These are phyloP conservation scores for Gallinago media DNA, from an alignment of 2,113 vertebrate genomes.

Conservation along the genomic window DNA sequence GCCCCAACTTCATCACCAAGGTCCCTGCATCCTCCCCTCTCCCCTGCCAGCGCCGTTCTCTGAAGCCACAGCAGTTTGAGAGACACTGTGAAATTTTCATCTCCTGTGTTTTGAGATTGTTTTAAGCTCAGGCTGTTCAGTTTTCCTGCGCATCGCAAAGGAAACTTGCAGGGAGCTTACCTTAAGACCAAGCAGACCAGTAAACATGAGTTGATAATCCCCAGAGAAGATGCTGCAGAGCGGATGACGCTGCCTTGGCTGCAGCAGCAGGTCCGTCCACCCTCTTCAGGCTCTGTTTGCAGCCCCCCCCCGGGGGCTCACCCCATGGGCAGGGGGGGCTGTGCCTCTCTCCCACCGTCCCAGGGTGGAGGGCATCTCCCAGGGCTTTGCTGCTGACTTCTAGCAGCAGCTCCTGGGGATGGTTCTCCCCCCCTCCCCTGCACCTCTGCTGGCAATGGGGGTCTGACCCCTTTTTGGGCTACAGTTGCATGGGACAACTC, in stretches of 20 bases:
- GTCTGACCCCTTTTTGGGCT: neutral
- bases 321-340: rapidly evolving
- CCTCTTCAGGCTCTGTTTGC: too few relatives aligned
- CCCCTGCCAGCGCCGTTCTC: neutral
- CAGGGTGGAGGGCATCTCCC: neutral
- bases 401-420: too few relatives aligned
- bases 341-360: rapidly evolving
- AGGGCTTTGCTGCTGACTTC: neutral
- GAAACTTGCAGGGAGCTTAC: neutral
- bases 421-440: rapidly evolving
- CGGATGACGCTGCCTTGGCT: rapidly evolving
- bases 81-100: neutral
- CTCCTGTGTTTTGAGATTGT: neutral
- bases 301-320: neutral
- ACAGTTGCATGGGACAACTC: rapidly evolving
- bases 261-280: neutral
- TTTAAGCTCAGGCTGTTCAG: neutral
- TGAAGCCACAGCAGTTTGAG: neutral
- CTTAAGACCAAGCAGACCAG: neutral
- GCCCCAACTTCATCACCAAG: rapidly evolving
- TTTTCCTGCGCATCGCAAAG: neutral
- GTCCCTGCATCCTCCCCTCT: neutral
- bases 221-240: neutral
- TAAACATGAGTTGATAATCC: neutral
- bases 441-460: rapidly evolving